Conservation (phyloP, 53 echinoderm and acorn worm genomes). For the Glandiceps talaboti region DNA sequence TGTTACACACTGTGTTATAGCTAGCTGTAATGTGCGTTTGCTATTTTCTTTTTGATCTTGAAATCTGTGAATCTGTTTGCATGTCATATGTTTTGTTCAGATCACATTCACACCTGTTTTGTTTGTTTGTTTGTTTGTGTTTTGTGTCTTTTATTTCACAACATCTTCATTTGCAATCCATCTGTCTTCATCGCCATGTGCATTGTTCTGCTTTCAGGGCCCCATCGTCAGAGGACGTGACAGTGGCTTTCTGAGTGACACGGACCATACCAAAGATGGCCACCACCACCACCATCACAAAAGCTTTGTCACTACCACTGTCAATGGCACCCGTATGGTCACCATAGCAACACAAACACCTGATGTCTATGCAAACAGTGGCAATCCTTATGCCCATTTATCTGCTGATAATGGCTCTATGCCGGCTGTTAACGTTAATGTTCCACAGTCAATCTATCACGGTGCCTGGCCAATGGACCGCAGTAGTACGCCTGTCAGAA, state of each 20-base stretch:
- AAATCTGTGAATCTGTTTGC: too few relatives aligned
- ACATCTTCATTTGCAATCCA: neutral
- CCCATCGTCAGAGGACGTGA: constrained; percentile 12
- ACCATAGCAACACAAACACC: neutral
- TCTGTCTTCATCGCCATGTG: too few relatives aligned
- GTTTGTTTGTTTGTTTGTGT: neutral
- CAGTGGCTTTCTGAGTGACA: constrained; percentile 21
- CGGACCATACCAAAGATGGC: constrained; percentile 16
- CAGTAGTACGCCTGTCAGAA: constrained; percentile 9
- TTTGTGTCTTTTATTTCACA: neutral
- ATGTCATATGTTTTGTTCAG: too few relatives aligned
- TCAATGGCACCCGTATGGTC: neutral
- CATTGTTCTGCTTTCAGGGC: constrained; percentile 10
- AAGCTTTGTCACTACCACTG: constrained; percentile 1
- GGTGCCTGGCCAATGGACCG: constrained; percentile 1
- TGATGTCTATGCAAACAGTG: constrained; percentile 5
- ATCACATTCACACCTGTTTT: neutral
- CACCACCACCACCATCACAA: constrained; percentile 6
- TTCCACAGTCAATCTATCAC: neutral
- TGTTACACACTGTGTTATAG: too few relatives aligned
- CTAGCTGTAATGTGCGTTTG: too few relatives aligned
- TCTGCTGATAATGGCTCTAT: constrained; percentile 39
- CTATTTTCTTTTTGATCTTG: too few relatives aligned
- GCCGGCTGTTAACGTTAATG: neutral
- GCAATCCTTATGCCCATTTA: constrained; percentile 64